Conservation (phyloP, 2,113 vertebrate genomes). For the Microtus pennsylvanicus region DNA sequence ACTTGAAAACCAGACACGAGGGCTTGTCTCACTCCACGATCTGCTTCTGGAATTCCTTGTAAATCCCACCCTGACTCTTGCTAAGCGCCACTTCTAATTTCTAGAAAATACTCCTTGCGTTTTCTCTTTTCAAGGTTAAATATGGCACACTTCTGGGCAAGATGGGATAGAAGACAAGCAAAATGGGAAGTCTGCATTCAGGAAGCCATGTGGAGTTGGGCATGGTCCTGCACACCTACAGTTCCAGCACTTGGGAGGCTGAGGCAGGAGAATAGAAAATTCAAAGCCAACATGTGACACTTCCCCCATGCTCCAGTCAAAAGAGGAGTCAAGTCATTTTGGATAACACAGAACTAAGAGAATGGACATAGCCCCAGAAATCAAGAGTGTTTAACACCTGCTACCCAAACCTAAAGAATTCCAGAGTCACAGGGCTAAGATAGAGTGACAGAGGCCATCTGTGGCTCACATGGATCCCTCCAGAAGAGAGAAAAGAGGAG, state of each 20-base stretch:
- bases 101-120: background rate
- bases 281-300: background rate
- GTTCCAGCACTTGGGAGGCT: background rate
- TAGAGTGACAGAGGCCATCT: background rate
- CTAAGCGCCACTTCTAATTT: background rate
- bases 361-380: background rate
- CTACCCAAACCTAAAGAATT: background rate
- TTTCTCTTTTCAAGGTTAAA: background rate
- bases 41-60: background rate
- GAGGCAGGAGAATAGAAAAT: background rate
- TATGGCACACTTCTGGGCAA: background rate
- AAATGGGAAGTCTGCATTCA: background rate
- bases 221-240: too few species aligned
- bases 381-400: background rate
- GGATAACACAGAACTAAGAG: background rate
- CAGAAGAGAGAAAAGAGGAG: background rate
- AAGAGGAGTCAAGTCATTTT: background rate
- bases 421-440: background rate
- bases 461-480: background rate
- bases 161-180: background rate
- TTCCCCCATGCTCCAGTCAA: background rate
- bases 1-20: background rate
- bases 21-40: rapidly evolving
- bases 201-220: background rate
- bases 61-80: background rate